Evolutionary conservation across 2,797 vertebrate genomes (phyloP).

Genomic region (Myotis myotis): DNA sequence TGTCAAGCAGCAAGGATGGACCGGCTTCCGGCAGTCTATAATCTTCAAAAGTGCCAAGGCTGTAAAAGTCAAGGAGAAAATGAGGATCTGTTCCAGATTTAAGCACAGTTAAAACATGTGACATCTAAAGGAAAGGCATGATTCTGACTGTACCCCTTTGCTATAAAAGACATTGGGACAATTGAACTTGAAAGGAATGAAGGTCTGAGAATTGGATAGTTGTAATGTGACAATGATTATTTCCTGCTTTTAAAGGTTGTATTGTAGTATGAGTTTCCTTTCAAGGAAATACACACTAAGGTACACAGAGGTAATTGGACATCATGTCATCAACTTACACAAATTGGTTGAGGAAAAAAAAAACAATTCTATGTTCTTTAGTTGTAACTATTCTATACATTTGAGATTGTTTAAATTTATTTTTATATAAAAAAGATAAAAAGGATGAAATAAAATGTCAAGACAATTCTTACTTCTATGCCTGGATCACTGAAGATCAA

Average conservation of each 20-base stretch:
- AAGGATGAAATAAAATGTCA: background rate
- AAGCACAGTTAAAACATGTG: background rate
- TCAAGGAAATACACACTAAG: background rate
- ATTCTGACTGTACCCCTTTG: background rate
- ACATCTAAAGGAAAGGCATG: background rate
- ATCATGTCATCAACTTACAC: background rate
- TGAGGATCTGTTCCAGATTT: background rate
- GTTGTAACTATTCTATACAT: background rate
- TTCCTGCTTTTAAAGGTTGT: background rate
- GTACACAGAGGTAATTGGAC: background rate
- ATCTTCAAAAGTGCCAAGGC: background rate
- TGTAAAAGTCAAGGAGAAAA: background rate
- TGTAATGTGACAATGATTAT: background rate
- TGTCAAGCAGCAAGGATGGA: too few species aligned
- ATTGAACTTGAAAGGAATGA: background rate
- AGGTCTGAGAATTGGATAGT: background rate
- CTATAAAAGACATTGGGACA: background rate
- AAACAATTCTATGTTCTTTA: slow-evolving; percentile 4
- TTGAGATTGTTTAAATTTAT: background rate
- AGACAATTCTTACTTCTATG: background rate
- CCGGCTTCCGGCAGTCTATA: too few species aligned
- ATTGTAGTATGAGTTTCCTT: background rate
- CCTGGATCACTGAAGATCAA: background rate
- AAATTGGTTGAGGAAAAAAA: slow-evolving; percentile 14
- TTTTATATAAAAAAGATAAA: background rate